These are phyloP conservation scores for Microctonus aethiopoides DNA, from an alignment of 2,888 invertebrate species.

Conservation along the genomic window DNA sequence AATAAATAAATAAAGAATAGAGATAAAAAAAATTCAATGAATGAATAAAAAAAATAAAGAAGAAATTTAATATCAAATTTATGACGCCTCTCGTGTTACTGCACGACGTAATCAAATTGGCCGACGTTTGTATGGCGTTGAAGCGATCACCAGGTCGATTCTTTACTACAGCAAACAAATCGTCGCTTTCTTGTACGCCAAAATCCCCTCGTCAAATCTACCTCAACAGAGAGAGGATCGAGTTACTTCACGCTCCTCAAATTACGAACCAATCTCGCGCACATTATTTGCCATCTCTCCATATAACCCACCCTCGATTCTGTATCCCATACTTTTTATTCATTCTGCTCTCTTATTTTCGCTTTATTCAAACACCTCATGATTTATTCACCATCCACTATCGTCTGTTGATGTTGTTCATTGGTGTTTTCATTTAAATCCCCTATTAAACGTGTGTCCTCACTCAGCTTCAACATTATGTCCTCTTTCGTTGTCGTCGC, in stretches of 20 bases:
- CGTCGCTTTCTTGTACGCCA: conserved; percentile 17
- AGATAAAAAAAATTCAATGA: neutral
- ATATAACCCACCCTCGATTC: conserved; percentile 43
- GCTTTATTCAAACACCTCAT: conserved; percentile 11
- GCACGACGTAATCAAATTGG: conserved; percentile 7
- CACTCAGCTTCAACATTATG: conserved; percentile 20
- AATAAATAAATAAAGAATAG: neutral
- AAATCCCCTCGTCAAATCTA: conserved; percentile 14
- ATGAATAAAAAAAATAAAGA: neutral
- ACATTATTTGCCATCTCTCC: conserved; percentile 52
- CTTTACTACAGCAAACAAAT: conserved; percentile 20
- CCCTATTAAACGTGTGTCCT: neutral
- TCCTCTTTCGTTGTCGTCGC: conserved; percentile 22
- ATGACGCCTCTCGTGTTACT: conserved; percentile 3
- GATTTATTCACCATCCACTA: conserved; percentile 16
- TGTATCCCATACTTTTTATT: conserved; percentile 36
- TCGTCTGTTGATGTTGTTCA: neutral
- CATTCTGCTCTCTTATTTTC: conserved; percentile 1
- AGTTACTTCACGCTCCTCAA: conserved; percentile 61
- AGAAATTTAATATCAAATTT: conserved; percentile 9
- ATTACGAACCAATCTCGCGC: conserved; percentile 63
- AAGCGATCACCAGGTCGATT: conserved; percentile 18
- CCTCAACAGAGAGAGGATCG: conserved; percentile 47
- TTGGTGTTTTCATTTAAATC: neutral
- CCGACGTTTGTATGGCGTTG: conserved; percentile 8